phyloP scores from a whole-genome alignment of 2,888 invertebrate genomes.

The Entomobrya proxima region DNA sequence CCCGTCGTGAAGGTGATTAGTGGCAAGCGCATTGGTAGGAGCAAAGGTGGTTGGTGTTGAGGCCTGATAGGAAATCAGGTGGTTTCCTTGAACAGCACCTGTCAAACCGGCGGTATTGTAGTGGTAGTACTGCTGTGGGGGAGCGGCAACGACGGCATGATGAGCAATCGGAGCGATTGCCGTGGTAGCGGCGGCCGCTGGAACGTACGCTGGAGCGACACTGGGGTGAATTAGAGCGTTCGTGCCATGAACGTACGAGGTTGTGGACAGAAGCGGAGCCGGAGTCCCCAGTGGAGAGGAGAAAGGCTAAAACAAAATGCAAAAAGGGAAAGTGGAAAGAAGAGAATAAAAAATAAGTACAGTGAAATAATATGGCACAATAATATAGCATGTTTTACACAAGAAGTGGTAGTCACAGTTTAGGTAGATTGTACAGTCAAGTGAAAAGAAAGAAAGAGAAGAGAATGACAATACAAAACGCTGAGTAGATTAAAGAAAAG shows the following conservation, averaged over 20 bases:
- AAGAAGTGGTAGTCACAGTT: constrained; percentile 1
- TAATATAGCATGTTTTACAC: background rate
- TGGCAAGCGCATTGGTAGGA: constrained; percentile 18
- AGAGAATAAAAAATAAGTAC: constrained; percentile 39
- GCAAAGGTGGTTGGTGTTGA: constrained; percentile 40
- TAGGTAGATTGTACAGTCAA: constrained; percentile 25
- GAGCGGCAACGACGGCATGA: constrained; percentile 47
- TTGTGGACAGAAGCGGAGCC: constrained; percentile 39
- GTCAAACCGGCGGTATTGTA: constrained; percentile 51
- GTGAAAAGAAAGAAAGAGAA: background rate
- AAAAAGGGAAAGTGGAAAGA: constrained; percentile 51
- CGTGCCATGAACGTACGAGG: constrained; percentile 63
- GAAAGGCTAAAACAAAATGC: constrained; percentile 44
- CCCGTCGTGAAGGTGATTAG: constrained; percentile 65
- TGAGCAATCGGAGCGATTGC: constrained; percentile 61
- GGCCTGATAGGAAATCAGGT: constrained; percentile 50
- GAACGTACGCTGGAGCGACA: constrained; percentile 45
- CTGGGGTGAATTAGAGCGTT: constrained; percentile 67
- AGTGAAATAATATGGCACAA: background rate
- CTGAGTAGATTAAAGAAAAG: constrained; percentile 19
- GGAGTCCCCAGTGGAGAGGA: constrained; percentile 42
- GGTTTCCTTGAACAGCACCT: constrained; percentile 47
- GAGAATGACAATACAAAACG: background rate
- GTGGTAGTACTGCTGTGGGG: constrained; percentile 68
- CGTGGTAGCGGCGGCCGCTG: constrained; percentile 17